phyloP scores from a whole-genome alignment of 2,888 invertebrate species.

The Conchocele bisecta region DNA sequence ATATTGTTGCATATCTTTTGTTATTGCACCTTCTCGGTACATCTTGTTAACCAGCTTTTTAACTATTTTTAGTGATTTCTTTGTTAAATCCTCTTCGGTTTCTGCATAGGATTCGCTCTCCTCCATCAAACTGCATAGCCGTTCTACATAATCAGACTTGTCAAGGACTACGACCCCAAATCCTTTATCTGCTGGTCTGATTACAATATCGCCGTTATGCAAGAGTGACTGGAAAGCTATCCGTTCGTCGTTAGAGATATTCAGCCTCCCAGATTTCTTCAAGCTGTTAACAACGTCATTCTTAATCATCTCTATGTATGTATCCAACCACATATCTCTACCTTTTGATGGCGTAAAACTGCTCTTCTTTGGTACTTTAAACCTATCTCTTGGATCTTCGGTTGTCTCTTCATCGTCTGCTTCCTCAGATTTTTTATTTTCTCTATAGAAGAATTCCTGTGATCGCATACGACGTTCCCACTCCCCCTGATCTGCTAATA shows the following conservation, averaged over 20 bases:
- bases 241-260: conserved; percentile 4
- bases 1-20: conserved; percentile 11
- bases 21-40: conserved; percentile 6
- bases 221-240: background rate
- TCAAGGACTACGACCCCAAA: conserved; percentile 12
- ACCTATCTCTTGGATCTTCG: no score
- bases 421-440: no score
- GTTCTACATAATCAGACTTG: background rate
- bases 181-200: conserved; percentile 19
- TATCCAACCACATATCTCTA: conserved; percentile 2
- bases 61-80: background rate
- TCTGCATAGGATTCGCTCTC: no score
- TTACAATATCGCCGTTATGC: conserved; percentile 5
- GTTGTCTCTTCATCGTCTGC: no score
- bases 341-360: conserved; percentile 3
- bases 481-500: no score
- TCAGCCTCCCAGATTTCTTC: background rate
- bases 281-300: background rate
- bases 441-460: no score
- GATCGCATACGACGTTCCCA: no score
- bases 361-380: no score
- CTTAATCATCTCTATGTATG: conserved; percentile 5
- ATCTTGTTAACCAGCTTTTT: conserved; percentile 13
- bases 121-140: background rate
- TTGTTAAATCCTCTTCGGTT: no score